Percentiles rank a stretch among this genome's conserved stretches.
Evolutionary conservation across 1,140 invertebrate species (phyloP).

Genomic region (Drosophila ironensis): DNA sequence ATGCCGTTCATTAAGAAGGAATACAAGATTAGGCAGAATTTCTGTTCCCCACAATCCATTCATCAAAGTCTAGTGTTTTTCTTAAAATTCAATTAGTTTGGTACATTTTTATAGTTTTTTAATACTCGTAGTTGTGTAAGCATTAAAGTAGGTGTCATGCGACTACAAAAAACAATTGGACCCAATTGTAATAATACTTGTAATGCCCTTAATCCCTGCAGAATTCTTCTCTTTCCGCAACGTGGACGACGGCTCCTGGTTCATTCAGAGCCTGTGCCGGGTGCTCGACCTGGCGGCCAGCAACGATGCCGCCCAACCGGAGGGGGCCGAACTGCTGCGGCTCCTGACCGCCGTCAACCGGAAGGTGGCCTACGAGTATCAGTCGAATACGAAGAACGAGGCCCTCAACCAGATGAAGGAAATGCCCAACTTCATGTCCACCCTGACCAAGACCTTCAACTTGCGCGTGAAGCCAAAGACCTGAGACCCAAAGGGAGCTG

Average conservation of each 20-base stretch:
- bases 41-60: too few species aligned
- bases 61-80: too few species aligned
- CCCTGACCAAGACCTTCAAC: constrained; percentile 85
- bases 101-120: too few species aligned
- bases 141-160: too few species aligned
- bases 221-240: constrained; percentile 89
- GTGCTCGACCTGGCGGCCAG: constrained; percentile 83
- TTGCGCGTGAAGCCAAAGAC: constrained; percentile 65
- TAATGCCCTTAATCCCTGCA: background rate
- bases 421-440: constrained; percentile 88
- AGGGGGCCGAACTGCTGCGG: constrained; percentile 84
- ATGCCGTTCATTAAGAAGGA: too few species aligned
- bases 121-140: too few species aligned
- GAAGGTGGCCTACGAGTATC: constrained; percentile 85
- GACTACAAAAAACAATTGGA: too few species aligned
- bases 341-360: constrained; percentile 87
- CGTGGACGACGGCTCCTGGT: constrained; percentile 88
- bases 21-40: too few species aligned
- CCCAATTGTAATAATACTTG: background rate
- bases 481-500: constrained; percentile 4
- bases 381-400: constrained; percentile 84
- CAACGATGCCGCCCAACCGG: constrained; percentile 32
- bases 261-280: constrained; percentile 87
- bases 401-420: constrained; percentile 88
- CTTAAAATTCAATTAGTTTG: too few species aligned